Percentiles rank a stretch among this genome's conserved stretches.
phyloP scores from a whole-genome alignment of 2,797 vertebrate species.

The Morelia viridis region DNA sequence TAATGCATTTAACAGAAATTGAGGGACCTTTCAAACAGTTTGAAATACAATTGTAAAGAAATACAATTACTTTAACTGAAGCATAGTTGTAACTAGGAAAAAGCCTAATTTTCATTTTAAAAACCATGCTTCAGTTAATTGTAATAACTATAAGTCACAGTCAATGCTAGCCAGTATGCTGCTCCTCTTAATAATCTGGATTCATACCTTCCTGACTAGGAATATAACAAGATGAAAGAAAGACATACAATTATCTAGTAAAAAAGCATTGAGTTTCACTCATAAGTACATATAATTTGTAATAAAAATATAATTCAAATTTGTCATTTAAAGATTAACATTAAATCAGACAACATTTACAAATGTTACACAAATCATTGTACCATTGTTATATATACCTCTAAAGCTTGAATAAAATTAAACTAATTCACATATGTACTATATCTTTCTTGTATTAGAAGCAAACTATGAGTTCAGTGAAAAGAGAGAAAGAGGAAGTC shows the following conservation, averaged over 20 bases:
- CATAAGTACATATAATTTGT: slow-evolving; percentile 35
- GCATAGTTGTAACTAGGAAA: slow-evolving; percentile 36
- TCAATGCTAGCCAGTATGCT: slow-evolving; percentile 34
- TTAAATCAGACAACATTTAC: not conserved
- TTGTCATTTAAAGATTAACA: slow-evolving; percentile 25
- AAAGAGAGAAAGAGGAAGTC: not conserved
- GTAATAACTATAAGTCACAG: slow-evolving; percentile 67
- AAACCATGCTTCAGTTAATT: slow-evolving; percentile 62
- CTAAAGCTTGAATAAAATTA: not conserved
- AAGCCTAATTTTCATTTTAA: slow-evolving; percentile 45
- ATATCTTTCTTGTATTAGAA: not conserved
- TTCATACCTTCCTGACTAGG: slow-evolving; percentile 46
- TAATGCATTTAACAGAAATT: slow-evolving; percentile 41
- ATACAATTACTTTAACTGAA: slow-evolving; percentile 37
- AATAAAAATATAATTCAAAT: slow-evolving; percentile 28
- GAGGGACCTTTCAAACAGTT: not conserved
- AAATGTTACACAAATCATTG: not conserved
- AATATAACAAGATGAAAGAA: slow-evolving; percentile 50
- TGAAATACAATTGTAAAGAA: too few species aligned
- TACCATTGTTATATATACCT: not conserved
- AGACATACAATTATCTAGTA: slow-evolving; percentile 22
- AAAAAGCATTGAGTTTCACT: slow-evolving; percentile 6
- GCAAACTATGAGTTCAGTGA: not conserved
- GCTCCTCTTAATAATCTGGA: slow-evolving; percentile 61
- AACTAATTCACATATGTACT: not conserved